Conservation (phyloP, 2,113 vertebrate species). For the Diglossa brunneiventris region DNA sequence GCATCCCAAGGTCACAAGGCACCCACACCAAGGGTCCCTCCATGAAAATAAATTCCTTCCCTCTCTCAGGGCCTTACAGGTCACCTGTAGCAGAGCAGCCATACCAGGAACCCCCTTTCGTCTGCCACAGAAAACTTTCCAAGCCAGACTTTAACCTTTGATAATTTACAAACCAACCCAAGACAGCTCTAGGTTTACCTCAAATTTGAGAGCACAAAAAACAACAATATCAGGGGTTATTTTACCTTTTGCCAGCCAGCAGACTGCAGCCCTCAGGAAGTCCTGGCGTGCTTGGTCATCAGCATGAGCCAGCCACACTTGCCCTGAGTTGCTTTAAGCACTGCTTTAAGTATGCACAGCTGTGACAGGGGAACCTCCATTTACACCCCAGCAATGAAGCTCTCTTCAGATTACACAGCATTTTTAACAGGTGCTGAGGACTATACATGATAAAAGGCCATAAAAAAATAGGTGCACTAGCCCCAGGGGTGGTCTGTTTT, state of each 20-base stretch:
- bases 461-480: not conserved
- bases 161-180: not conserved
- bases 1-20: rapidly evolving
- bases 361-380: not conserved
- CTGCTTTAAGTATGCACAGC: not conserved
- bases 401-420: not conserved
- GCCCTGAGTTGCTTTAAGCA: not conserved
- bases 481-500: not conserved
- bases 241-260: not conserved
- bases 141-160: not conserved
- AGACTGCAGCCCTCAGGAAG: not conserved
- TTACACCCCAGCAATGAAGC: not conserved
- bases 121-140: not conserved
- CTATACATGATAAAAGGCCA: not conserved
- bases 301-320: rapidly evolving
- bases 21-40: rapidly evolving
- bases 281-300: rapidly evolving
- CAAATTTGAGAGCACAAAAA: rapidly evolving
- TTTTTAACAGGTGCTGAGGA: constrained; percentile 9
- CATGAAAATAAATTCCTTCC: rapidly evolving
- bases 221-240: rapidly evolving
- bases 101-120: rapidly evolving
- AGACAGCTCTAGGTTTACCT: rapidly evolving
- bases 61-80: not conserved
- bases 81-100: not conserved